Base-by-base conservation (phyloP, 2,797 vertebrate species). In the Amniataba percoides region DNA sequence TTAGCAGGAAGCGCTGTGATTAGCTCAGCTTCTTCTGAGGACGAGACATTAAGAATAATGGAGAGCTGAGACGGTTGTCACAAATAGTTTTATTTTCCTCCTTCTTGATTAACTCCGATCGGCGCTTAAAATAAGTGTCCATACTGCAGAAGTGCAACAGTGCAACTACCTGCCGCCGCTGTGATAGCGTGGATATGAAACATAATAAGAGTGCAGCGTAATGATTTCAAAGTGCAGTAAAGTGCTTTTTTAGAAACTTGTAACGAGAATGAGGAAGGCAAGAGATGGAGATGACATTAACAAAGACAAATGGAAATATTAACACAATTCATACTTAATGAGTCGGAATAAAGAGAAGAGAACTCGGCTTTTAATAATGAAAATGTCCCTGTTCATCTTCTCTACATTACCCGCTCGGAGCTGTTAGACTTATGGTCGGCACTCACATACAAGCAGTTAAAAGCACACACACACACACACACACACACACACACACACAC, bases 241-340 rank as follows among this genome's bases (percentile, higher is more conserved):
- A 77, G 70, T 71, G 70, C 68, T 70, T 7, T 55, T 23, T 49
- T 18, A 23, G 65, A 62, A 62, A 73, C 51, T 60, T 21, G 46
- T 65, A 48, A 84, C 0, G 40, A 27, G 56, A 71, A 56, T 25
- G 46, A 76, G 66, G 62, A 49, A 63, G 55, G 27, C 12, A 48
- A 21, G 55, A 66, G 19, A 77, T 11, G 57, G 65, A 62, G 80
- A 83, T 40, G 69, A 87, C 79, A 82, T 82, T 84, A 87, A 85
- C 78, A 81, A 87, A 80, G 84, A 88, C 80, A 79, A 82, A 92
- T 82, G 81, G 84, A 87, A 91, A 88, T 89, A 92, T 87, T 85
- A 88, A 87, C 80, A 81, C 81, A 62, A 80, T 79, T 85, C 78
- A 87, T 74, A 74, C 56, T 77, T 89, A 89, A 91, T 88, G 86